Evolutionary conservation across 2,888 invertebrate species (phyloP), one percentile per base, ranked within the genome.

Genomic region (Onchidella celtica): DNA sequence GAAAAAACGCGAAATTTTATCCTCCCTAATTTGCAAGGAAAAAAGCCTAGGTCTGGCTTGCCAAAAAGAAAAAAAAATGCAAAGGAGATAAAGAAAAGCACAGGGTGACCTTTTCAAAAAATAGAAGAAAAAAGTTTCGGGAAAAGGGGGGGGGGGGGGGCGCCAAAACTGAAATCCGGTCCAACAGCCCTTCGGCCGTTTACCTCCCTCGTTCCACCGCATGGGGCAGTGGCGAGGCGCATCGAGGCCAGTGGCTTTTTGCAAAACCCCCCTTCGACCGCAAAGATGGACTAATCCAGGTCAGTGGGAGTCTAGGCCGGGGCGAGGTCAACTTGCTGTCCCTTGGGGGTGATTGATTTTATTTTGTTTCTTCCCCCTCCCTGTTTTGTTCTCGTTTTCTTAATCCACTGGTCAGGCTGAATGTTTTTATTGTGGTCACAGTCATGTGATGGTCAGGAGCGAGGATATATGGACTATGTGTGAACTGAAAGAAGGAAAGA

Each of bases 271-370:
- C 21, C 61, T 24, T n/a, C 61, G 6, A 61, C 17, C 70, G 38
- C 61, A 55, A 40, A 61, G 32, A 79, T 79, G 70, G 78, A 70
- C 70, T 61, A 61, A 79, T 61, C 70, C 78, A 70, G 78, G 78
- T 79, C 78, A 79, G 61, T 79, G 32, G 78, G 63, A 61, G 70
- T 72, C 40, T 70, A 61, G 70, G 32, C 21, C 40, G 27, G 47
- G 63, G 27, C 29, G 63, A 61, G 78, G 78, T 79, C 78, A 79
- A 79, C 29, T 3, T 32, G 38, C 38, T 38, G 78, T 70, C 78
- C 40, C 40, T 4, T 1, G 29, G 61, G 78, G 70, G 72, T 47
- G 72, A 72, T 72, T 72, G 72, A 72, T 72, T 72, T 72, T 55
- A n/a, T 27, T 47, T 47, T 72, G 14, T 27, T 47, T 72, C n/a